phyloP scores from a whole-genome alignment of 1,140 invertebrate genomes.

The Anoplolepis gracilipes region DNA sequence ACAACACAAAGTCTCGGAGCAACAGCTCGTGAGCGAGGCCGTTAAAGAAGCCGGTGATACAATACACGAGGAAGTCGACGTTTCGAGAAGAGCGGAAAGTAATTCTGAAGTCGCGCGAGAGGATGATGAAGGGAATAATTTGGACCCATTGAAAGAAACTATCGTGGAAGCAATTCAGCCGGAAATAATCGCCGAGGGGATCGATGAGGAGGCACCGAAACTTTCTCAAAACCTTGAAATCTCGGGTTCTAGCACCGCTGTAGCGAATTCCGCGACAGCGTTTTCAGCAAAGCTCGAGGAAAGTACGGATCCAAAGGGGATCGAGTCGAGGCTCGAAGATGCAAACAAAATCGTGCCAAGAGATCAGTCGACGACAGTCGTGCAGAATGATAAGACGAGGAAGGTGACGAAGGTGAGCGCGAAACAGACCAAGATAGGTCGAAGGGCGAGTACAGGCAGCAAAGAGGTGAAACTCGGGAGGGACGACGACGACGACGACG shows the following conservation, averaged over 20 bases:
- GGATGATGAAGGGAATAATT: background rate
- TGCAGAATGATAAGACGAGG: constrained; percentile 18
- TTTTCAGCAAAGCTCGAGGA: background rate
- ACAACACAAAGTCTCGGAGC: background rate
- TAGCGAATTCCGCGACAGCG: background rate
- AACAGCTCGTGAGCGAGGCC: background rate
- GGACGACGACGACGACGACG: background rate
- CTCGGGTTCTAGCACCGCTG: background rate
- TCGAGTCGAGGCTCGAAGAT: background rate
- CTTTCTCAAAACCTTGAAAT: background rate
- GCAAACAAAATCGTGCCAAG: background rate
- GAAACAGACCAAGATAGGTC: constrained; percentile 42
- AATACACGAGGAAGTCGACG: background rate
- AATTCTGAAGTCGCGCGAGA: background rate
- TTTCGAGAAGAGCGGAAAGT: background rate
- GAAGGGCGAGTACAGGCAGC: constrained; percentile 63
- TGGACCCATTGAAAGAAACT: background rate
- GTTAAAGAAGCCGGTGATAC: background rate
- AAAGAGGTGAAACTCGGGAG: constrained; percentile 35
- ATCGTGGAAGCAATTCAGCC: background rate
- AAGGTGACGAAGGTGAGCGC: background rate
- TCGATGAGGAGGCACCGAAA: constrained; percentile 17
- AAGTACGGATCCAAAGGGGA: background rate
- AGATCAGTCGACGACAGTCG: background rate
- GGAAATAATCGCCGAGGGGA: background rate